phyloP scores from a whole-genome alignment of 2,797 vertebrate genomes.

The Sebastes itinus region DNA sequence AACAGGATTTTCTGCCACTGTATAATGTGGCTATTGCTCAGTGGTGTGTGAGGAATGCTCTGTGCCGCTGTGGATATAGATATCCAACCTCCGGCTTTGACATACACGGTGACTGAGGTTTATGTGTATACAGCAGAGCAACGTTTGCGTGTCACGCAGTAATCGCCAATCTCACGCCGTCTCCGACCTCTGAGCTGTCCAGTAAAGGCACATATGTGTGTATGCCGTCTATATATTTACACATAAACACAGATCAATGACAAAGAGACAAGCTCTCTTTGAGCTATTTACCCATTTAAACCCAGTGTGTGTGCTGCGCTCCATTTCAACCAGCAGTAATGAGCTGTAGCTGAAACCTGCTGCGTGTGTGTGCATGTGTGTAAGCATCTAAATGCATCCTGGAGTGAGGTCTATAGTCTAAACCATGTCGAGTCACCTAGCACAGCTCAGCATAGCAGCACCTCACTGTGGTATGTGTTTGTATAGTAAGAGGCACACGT shows the following conservation, averaged over 20 bases:
- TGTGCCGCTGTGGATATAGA: slow-evolving; percentile 59
- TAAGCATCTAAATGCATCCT: slow-evolving; percentile 36
- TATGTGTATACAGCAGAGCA: slow-evolving; percentile 25
- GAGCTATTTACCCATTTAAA: slow-evolving; percentile 69
- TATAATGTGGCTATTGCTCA: slow-evolving; percentile 70
- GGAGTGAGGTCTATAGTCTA: slow-evolving; percentile 55
- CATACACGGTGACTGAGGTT: slow-evolving; percentile 39
- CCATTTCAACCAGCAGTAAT: slow-evolving; percentile 76
- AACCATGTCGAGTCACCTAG: slow-evolving; percentile 57
- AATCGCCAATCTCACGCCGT: slow-evolving; percentile 21
- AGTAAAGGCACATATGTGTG: background rate
- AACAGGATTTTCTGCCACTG: slow-evolving; percentile 59
- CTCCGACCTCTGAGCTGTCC: slow-evolving; percentile 28
- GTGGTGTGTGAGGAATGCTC: slow-evolving; percentile 55
- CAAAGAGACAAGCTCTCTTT: slow-evolving; percentile 33
- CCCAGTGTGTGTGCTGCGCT: slow-evolving; percentile 62
- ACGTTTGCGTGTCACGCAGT: background rate
- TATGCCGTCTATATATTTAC: background rate
- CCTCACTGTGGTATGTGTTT: slow-evolving; percentile 44
- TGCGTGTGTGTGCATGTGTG: slow-evolving; percentile 37
- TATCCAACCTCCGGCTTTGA: slow-evolving; percentile 62
- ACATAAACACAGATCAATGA: slow-evolving; percentile 20
- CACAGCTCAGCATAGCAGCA: slow-evolving; percentile 46
- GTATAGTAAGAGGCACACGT: slow-evolving; percentile 2
- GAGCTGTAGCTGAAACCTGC: slow-evolving; percentile 70